Evolutionary conservation across 2,113 vertebrate species (phyloP), one percentile per base, ranked within the genome.

Genomic region (Haplochromis vanheusdeni): DNA sequence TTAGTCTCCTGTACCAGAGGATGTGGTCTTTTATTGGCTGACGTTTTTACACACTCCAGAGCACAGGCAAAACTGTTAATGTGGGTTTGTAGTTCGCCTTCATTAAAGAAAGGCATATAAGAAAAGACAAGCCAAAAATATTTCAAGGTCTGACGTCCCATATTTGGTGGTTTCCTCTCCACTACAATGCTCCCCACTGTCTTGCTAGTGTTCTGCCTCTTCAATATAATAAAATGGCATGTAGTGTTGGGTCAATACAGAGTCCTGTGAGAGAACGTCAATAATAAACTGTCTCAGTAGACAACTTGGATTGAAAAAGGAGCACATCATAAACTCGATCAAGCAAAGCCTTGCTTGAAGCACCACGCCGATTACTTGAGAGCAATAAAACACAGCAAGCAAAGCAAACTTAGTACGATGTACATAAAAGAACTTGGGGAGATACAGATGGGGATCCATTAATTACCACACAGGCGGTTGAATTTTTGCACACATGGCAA

Each of bases 211-310:
- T 7, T 85, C 56, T 17, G 37, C 62, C 40, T 23, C 47, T 80
- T 45, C 31, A 55, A 10, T 84, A 35, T 33, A 79, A 86, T 58
- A 16, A 91, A 93, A 89, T 90, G 85, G 14, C 86, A 45, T 1
- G 65, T 26, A 80, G 81, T 2, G 9, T 9, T 52, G 75, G 87
- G 89, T 94, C 91, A 68, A 93, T 93, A 73, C 79, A 21, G 26
- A 86, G 60, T 83, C 54, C 79, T 70, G 54, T 11, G 2, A 86
- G 26, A 70, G 81, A 81, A 21, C 35, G 19, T 81, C 85, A 75
- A 80, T 42, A 83, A 52, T 86, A 73, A 73, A 70, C 3, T n/a
- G 31, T 26, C 82, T 82, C 77, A 1, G 6, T 10, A 16, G 77
- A 45, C 7, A 19, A 13, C 45, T 81, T 45, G 4, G 37, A 49